These are phyloP conservation scores for Dysidea cf. avara DNA, from an alignment of 37 sponge, comb jelly and placozoan species.

Conservation along the genomic window DNA sequence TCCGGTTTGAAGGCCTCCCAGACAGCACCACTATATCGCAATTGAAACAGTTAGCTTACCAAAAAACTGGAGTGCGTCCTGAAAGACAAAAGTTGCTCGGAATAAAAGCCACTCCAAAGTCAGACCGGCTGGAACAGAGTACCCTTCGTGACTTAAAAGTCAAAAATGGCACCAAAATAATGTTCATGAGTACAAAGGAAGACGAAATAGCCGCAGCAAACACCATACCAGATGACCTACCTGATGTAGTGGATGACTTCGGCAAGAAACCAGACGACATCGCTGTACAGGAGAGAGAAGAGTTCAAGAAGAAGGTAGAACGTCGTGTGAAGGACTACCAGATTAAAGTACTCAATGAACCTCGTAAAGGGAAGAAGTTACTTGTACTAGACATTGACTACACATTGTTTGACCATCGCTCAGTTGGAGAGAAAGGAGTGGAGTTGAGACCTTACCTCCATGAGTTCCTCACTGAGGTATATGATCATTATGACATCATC, in stretches of 20 bases:
- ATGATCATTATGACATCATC: constrained; percentile 41
- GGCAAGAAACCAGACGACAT: constrained; percentile 29
- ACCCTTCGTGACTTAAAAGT: constrained; percentile 13
- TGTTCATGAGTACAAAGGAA: constrained; percentile 50
- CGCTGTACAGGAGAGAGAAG: constrained; percentile 12
- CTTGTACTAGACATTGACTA: constrained; percentile 46
- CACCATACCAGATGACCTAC: constrained; percentile 24
- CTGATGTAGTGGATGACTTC: constrained; percentile 38
- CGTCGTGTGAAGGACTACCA: constrained; percentile 25
- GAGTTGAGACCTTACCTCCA: constrained; percentile 45
- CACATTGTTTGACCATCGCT: constrained; percentile 47
- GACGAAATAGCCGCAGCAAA: constrained; percentile 30
- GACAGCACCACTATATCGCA: not conserved
- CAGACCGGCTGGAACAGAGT: constrained; percentile 7
- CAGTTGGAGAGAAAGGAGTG: constrained; percentile 28
- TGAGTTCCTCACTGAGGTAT: constrained; percentile 33
- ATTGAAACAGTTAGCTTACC: not conserved
- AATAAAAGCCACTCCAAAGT: not conserved
- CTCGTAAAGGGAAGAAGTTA: constrained; percentile 37
- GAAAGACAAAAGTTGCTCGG: not conserved
- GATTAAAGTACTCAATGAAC: constrained; percentile 27
- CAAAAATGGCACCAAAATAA: constrained; percentile 33
- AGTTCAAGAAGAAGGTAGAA: constrained; percentile 5
- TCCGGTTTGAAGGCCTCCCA: not conserved
- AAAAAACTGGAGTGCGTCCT: not conserved